Base-by-base conservation (phyloP, 1,140 invertebrate species). In the Drosophila hydei region DNA sequence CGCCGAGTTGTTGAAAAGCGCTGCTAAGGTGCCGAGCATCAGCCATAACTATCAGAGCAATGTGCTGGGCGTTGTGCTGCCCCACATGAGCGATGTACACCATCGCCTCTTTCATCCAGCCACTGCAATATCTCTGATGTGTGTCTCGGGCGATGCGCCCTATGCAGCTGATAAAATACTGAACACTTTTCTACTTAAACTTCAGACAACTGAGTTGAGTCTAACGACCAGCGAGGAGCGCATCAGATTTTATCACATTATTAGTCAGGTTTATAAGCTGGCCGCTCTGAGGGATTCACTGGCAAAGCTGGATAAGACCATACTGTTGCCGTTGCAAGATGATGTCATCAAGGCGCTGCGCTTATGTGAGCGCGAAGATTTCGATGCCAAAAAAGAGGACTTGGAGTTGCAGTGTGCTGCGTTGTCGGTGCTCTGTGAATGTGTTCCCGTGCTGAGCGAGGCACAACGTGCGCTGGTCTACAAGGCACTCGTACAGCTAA, bases 41-140 rank as follows among this genome's bases (percentile, higher is more conserved):
- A 90, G 89, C 33, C 85, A 91, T 14, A 89, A 65, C 58, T 81
- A 90, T 60, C 84, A 91, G 48, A 91, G 68, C 16, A 75, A 63
- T 3, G 74, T 91, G 0, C 33, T 91, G 27, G 88, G 84, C 0
- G 83, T 80, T 6, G 87, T 91, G 14, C 50, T 91, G 40, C 55
- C 84, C 0, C 89, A 91, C 6, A 19, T 91, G 11, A 89, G 73
- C 50, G 89, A 91, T 73, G 75, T 91, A 1, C 88, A 90, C 50
- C 88, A 90, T 42, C 87, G 79, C 2, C 55, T 91, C 0, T 91
- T 90, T 18, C 79, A 79, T 62, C 88, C 90, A 2, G 77, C 91
- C 0, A 74, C 74, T 0, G 67, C 75, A 0, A 83, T 91, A 19
- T 81, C 88, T 4, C 42, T 91, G 51, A 79, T 90, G 56, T 91